Conservation (phyloP, 2,888 invertebrate species). For the Polia nebulosa region DNA sequence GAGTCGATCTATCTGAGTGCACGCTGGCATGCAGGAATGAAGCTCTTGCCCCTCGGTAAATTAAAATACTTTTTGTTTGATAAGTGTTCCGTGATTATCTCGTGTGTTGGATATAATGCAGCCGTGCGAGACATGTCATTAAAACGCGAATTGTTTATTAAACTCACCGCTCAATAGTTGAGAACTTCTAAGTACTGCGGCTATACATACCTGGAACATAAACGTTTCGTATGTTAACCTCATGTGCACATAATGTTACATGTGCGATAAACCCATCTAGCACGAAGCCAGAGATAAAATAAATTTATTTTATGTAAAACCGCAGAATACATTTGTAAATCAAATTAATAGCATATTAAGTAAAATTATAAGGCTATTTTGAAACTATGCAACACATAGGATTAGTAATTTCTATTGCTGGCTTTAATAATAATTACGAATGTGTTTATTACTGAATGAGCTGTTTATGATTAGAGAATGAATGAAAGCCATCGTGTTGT, state of each 20-base stretch:
- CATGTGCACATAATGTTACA: slow-evolving; percentile 17
- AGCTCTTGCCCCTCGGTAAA: slow-evolving; percentile 82
- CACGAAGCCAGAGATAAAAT: slow-evolving; percentile 9
- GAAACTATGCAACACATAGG: slow-evolving; percentile 7
- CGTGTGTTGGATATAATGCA: slow-evolving; percentile 75
- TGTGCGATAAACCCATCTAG: slow-evolving; percentile 8
- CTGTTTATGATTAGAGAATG: slow-evolving; percentile 22
- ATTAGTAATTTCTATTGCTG: slow-evolving; percentile 5
- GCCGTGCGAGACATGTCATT: slow-evolving; percentile 72
- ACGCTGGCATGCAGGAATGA: slow-evolving; percentile 83
- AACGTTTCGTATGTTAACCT: slow-evolving; percentile 37
- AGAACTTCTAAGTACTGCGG: slow-evolving; percentile 33
- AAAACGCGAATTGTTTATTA: slow-evolving; percentile 71
- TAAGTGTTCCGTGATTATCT: slow-evolving; percentile 82
- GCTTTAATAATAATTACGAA: slow-evolving; percentile 9
- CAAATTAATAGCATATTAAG: slow-evolving; percentile 9
- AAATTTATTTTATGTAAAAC: slow-evolving; percentile 23
- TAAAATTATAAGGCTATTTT: slow-evolving; percentile 23
- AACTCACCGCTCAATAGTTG: slow-evolving; percentile 70
- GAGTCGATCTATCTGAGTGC: slow-evolving; percentile 82
- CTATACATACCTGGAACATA: slow-evolving; percentile 65
- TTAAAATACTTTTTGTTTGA: slow-evolving; percentile 88
- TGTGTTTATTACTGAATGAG: slow-evolving; percentile 29
- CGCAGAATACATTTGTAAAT: slow-evolving; percentile 13
- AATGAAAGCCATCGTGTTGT: slow-evolving; percentile 51